Percentiles rank a stretch among this genome's conserved stretches.
Conservation (phyloP, 2,113 vertebrate species). For the Rutilus rutilus region DNA sequence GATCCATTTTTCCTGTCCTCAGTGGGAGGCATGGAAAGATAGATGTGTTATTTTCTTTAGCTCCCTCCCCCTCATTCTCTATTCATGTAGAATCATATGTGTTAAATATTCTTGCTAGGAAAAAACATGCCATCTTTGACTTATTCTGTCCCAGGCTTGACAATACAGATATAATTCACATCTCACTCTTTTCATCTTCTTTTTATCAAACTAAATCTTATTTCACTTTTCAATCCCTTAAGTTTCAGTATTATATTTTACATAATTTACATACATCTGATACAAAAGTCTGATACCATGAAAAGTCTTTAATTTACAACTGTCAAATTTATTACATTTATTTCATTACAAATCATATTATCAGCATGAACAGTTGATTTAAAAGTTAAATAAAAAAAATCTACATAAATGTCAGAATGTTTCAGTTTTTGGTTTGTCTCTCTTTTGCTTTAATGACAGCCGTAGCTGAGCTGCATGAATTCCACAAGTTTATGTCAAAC, state of each 20-base stretch:
- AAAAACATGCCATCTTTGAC: constrained; percentile 41
- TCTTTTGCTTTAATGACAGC: background rate
- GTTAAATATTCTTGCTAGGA: constrained; percentile 64
- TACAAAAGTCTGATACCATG: background rate
- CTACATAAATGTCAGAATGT: background rate
- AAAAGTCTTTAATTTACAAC: background rate
- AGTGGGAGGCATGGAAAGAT: constrained; percentile 39
- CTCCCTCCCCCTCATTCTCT: background rate
- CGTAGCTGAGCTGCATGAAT: background rate
- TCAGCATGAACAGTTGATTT: background rate
- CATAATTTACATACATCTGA: background rate
- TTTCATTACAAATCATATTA: background rate
- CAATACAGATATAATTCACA: background rate
- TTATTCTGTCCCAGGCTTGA: constrained; percentile 15
- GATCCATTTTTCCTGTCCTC: constrained; percentile 38
- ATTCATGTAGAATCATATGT: constrained; percentile 63
- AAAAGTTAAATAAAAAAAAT: background rate
- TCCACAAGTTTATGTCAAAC: background rate
- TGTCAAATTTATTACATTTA: background rate
- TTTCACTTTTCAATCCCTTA: background rate
- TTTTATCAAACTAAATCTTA: background rate
- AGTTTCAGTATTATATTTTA: background rate
- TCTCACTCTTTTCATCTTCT: background rate
- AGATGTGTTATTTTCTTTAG: constrained; percentile 22
- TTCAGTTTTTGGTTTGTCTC: background rate